Percentiles rank a stretch among this genome's conserved stretches.
phyloP scores from a whole-genome alignment of 2,888 invertebrate genomes.

The Ectemnius continuus region DNA sequence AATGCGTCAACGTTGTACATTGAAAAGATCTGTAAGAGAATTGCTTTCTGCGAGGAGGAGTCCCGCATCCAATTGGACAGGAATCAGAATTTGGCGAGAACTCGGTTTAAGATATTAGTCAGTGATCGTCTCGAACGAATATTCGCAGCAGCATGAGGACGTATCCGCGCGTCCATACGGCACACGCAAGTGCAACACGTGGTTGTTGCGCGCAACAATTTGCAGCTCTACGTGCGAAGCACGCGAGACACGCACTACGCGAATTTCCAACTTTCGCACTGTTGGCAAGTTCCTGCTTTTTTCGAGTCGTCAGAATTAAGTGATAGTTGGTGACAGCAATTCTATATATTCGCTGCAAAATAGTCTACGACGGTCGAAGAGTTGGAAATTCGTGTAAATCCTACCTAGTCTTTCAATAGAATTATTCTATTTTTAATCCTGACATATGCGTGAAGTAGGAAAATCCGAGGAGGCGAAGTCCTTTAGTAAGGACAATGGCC shows the following conservation, averaged over 20 bases:
- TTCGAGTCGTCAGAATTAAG: too few species aligned
- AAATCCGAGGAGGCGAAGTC: neutral
- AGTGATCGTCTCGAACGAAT: too few species aligned
- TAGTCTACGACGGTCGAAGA: neutral
- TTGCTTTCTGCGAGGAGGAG: neutral
- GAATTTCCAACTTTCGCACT: slow-evolving; percentile 18
- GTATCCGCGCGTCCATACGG: neutral
- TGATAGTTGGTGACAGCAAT: neutral
- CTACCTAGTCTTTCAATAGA: too few species aligned
- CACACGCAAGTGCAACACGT: slow-evolving; percentile 58
- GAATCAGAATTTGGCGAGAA: neutral
- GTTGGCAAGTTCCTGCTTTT: too few species aligned
- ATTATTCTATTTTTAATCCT: neutral
- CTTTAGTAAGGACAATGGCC: slow-evolving; percentile 23
- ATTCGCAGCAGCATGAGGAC: neutral
- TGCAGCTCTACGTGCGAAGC: slow-evolving; percentile 26
- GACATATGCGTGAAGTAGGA: neutral
- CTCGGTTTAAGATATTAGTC: neutral
- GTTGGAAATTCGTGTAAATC: neutral
- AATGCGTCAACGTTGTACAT: slow-evolving; percentile 11
- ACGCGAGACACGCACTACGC: slow-evolving; percentile 18
- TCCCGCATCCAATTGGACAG: neutral
- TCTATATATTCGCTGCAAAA: neutral
- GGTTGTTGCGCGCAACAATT: slow-evolving; percentile 58
- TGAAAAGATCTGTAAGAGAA: neutral